Evolutionary conservation across 2,888 invertebrate genomes (phyloP).

Genomic region (Leptinotarsa haldemani): DNA sequence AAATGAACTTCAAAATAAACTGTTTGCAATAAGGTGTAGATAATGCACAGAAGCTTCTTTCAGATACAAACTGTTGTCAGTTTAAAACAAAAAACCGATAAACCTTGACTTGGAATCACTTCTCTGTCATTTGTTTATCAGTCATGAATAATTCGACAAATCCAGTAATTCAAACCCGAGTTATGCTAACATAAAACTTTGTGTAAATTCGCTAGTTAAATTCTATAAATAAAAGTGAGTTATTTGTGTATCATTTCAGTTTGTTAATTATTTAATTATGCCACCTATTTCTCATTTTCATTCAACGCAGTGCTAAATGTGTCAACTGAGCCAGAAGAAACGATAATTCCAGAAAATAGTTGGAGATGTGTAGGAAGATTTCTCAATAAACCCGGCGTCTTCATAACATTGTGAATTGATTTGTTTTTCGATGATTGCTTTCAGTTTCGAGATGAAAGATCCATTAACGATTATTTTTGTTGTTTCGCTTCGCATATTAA

Average conservation of each 20-base stretch:
- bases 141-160: background rate
- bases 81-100: background rate
- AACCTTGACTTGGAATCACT: background rate
- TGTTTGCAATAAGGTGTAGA: too few relatives aligned
- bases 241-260: background rate
- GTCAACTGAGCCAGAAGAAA: background rate
- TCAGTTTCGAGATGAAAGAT: background rate
- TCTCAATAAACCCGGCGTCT: background rate
- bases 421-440: slow-evolving; percentile 6
- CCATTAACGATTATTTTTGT: background rate
- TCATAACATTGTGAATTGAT: slow-evolving; percentile 1
- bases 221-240: slow-evolving; percentile 10
- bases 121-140: background rate
- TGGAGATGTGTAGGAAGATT: background rate
- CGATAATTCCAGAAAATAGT: background rate
- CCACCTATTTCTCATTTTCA: background rate
- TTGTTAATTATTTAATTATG: slow-evolving; percentile 8
- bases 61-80: background rate
- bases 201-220: background rate
- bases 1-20: too few relatives aligned
- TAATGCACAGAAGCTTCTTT: too few relatives aligned
- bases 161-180: background rate
- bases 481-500: background rate
- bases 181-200: background rate
- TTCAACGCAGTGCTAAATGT: background rate